These are phyloP conservation scores for Seriola aureovittata DNA, from an alignment of 2,113 vertebrate species.

Conservation along the genomic window DNA sequence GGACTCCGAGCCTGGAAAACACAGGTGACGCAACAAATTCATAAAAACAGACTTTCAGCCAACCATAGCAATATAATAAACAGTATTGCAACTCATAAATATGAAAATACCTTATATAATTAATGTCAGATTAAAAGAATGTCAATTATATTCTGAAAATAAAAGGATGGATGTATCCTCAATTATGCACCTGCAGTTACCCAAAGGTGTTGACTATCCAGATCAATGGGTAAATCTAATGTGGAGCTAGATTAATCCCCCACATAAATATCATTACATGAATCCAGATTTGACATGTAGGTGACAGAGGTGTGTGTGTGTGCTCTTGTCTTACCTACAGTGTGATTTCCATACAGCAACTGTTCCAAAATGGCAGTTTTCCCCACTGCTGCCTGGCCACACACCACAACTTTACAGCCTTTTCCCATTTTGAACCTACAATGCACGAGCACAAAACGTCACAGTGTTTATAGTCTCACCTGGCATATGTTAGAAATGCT, in stretches of 20 bases:
- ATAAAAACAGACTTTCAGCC: rapidly evolving
- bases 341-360: conserved; percentile 92
- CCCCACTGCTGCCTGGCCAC: conserved; percentile 92
- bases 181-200: neutral
- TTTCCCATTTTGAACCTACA: conserved; percentile 89
- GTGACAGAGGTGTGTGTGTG: neutral
- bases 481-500: rapidly evolving
- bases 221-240: neutral
- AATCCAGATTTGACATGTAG: neutral
- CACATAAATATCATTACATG: neutral
- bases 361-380: conserved; percentile 96
- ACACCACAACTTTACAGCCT: conserved; percentile 95
- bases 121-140: neutral
- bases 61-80: neutral
- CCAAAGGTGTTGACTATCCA: neutral
- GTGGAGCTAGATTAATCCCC: neutral
- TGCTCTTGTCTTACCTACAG: conserved; percentile 84
- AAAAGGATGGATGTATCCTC: neutral
- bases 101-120: neutral
- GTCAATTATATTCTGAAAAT: neutral
- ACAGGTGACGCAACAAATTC: neutral
- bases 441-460: neutral
- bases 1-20: conserved; percentile 86
- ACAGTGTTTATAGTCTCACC: neutral
- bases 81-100: neutral